These are phyloP conservation scores for Heloderma charlesbogerti DNA, from an alignment of 2,113 vertebrate genomes.

Conservation along the genomic window DNA sequence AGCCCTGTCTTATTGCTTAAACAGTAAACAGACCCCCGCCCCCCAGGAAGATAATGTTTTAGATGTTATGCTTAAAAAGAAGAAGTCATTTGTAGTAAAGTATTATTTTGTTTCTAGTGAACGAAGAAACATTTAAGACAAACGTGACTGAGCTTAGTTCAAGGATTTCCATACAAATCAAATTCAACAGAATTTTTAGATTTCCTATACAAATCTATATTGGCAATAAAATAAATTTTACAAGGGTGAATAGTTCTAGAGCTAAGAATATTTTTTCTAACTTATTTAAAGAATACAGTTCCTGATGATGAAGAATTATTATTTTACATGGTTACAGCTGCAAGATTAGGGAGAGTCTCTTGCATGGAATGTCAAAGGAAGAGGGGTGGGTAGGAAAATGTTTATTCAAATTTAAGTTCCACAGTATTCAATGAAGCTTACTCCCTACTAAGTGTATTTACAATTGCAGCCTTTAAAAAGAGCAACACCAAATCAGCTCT, in stretches of 20 bases:
- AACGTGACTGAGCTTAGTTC: not conserved
- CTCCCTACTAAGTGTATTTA: too few species aligned
- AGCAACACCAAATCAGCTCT: too few species aligned
- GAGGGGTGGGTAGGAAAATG: too few species aligned
- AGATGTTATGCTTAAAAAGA: slow-evolving; percentile 12
- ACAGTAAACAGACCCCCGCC: slow-evolving; percentile 20
- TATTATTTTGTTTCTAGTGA: not conserved
- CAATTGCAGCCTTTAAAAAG: too few species aligned
- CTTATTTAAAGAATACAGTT: not conserved
- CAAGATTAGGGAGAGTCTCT: not conserved
- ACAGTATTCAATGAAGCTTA: too few species aligned
- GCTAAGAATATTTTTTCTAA: not conserved
- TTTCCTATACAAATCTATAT: not conserved
- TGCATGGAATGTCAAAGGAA: too few species aligned
- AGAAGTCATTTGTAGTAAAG: not conserved
- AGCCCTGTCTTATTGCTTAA: slow-evolving; percentile 82
- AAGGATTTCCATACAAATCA: not conserved
- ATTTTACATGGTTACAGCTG: not conserved
- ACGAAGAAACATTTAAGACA: not conserved
- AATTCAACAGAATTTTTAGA: not conserved
- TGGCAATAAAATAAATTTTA: not conserved
- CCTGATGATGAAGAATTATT: not conserved
- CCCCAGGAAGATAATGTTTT: slow-evolving; percentile 27
- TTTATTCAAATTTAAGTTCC: too few species aligned
- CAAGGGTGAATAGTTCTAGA: not conserved